Evolutionary conservation across 2,113 vertebrate genomes (phyloP).

Genomic region (Spermophilus dauricus): DNA sequence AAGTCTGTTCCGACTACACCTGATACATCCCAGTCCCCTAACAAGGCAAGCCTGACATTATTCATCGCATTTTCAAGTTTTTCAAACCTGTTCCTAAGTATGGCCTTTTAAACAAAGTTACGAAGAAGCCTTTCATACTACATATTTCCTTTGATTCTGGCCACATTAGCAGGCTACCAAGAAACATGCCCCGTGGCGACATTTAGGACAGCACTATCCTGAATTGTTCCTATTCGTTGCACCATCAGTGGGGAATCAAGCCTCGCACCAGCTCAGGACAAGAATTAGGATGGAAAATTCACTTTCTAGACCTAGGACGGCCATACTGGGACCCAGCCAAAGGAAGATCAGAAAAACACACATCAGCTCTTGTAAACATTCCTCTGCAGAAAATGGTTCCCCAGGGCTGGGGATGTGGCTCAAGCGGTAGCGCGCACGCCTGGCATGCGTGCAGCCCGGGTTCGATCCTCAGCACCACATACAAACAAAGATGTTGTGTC

Average conservation of each 20-base stretch:
- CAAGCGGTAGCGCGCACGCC: no score
- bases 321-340: background rate
- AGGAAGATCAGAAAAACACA: background rate
- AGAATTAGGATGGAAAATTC: background rate
- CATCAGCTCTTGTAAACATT: background rate
- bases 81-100: background rate
- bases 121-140: background rate
- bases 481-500: no score
- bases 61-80: background rate
- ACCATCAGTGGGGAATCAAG: background rate
- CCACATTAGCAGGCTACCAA: background rate
- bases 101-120: slow-evolving; percentile 50
- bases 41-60: background rate
- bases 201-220: no score
- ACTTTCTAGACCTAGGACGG: background rate
- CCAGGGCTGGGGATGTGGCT: no score
- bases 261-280: background rate
- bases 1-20: background rate
- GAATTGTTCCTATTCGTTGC: background rate
- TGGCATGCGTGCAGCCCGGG: no score
- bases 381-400: background rate
- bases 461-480: no score
- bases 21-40: background rate
- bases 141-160: background rate
- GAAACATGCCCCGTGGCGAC: background rate